Percentiles rank a stretch among this genome's conserved stretches.
Evolutionary conservation across 30 jellyfish, hydroid and myxozoan species (phyloP).

Genomic region (Sanderia malayensis): DNA sequence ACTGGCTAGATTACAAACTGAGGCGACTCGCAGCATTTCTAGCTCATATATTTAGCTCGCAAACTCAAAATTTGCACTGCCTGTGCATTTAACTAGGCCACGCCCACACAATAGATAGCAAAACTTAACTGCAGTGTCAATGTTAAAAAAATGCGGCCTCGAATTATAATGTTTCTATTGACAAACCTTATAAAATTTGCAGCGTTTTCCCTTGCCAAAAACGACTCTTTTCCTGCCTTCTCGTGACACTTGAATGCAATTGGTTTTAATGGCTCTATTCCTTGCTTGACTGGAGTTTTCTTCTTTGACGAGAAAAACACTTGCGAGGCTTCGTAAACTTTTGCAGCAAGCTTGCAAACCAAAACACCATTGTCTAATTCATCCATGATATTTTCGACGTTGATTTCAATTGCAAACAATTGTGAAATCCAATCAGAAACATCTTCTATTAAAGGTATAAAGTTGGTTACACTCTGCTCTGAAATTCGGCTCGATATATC

Average conservation of each 20-base stretch:
- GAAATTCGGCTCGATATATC: conserved; percentile 50
- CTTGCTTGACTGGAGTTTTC: conserved; percentile 9
- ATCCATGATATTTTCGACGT: conserved; percentile 56
- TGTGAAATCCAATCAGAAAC: conserved; percentile 76
- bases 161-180: no score
- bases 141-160: no score
- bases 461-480: conserved; percentile 45
- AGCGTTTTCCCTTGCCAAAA: conserved; percentile 85
- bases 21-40: no score
- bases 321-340: conserved; percentile 29
- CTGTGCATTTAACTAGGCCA: no score
- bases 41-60: no score
- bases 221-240: conserved; percentile 57
- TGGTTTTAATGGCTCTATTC: conserved; percentile 20
- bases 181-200: conserved; percentile 65
- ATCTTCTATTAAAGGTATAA: conserved; percentile 73
- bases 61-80: no score
- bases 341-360: conserved; percentile 50
- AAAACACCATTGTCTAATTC: conserved; percentile 65
- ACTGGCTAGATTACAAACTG: no score
- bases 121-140: no score
- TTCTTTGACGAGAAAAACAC: not conserved
- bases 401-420: conserved; percentile 22
- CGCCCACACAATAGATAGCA: no score
- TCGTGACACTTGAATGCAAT: conserved; percentile 42